Evolutionary conservation across 2,113 vertebrate species (phyloP).

Genomic region (Gymnorhina tibicen): DNA sequence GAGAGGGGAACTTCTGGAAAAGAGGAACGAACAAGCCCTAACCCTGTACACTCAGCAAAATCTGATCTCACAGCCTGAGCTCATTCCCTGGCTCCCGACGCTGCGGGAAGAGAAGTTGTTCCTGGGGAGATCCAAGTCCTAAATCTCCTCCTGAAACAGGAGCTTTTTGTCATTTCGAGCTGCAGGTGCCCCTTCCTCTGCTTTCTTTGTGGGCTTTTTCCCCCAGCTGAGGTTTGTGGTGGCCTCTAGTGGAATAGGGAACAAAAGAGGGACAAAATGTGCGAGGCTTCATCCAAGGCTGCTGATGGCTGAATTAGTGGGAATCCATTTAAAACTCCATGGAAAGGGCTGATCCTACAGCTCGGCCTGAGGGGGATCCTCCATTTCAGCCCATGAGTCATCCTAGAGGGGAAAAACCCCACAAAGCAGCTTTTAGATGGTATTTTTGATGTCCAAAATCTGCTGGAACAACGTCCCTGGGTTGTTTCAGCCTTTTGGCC

Average conservation of each 20-base stretch:
- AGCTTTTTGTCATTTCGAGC: background rate
- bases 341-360: background rate
- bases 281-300: background rate
- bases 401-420: background rate
- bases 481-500: background rate
- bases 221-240: background rate
- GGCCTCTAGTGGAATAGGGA: background rate
- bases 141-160: background rate
- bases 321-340: background rate
- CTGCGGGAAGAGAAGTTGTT: background rate
- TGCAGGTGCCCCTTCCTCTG: constrained; percentile 6
- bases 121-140: background rate
- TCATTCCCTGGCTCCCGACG: constrained; percentile 24
- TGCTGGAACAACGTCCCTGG: background rate
- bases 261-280: background rate
- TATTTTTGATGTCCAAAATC: background rate
- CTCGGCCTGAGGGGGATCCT: background rate
- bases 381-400: background rate
- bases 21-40: background rate
- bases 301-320: background rate
- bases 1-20: background rate
- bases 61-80: constrained; percentile 51
- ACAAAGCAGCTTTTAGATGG: fast-evolving
- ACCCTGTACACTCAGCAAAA: constrained; percentile 40
- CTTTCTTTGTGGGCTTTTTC: background rate